Evolutionary conservation across 2,888 invertebrate genomes (phyloP), one percentile per base, ranked within the genome.

Genomic region (Drosophila peninsularis): DNA sequence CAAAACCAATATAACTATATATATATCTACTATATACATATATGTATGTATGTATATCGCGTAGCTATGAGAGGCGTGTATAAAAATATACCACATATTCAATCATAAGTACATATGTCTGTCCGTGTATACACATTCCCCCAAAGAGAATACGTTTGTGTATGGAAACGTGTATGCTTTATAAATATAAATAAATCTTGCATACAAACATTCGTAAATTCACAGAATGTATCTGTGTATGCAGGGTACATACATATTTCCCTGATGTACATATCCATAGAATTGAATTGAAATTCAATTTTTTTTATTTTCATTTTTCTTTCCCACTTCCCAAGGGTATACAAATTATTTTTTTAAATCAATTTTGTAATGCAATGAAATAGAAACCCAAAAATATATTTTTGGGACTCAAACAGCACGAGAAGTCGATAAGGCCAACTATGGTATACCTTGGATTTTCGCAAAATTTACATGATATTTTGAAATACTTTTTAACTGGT

Each of bases 11-110:
- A 50, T 50, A 50, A 14, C 5, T 19, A 50, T 34, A 50, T 21
- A 34, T 32, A 17, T n/a, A 21, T 10, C 11, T n/a, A 32, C 7
- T n/a, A 19, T 32, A 45, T 14, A 45, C n/a, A 27, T 5, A 45
- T 27, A 27, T 45, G n/a, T 11, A 27, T n/a, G 5, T 17, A 11
- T 45, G 10, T 45, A 27, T 30, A n/a, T 11, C n/a, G 2, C n/a
- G 45, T 19, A 19, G 19, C 42, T 34, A 44, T 44, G 55, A 13
- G 21, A 30, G 34, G 34, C 19, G 21, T 11, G 55, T 34, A 24
- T 55, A 44, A 44, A 44, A 55, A 55, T 55, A 55, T 44, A 34
- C 42, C 55, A 55, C 42, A 55, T 55, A 55, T 55, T 55, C 21
- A 55, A 55, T 55, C 55, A 55, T 55, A 32, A 44, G 53, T 41